Conservation (phyloP, 1,140 invertebrate genomes). For the Psix sp. region DNA sequence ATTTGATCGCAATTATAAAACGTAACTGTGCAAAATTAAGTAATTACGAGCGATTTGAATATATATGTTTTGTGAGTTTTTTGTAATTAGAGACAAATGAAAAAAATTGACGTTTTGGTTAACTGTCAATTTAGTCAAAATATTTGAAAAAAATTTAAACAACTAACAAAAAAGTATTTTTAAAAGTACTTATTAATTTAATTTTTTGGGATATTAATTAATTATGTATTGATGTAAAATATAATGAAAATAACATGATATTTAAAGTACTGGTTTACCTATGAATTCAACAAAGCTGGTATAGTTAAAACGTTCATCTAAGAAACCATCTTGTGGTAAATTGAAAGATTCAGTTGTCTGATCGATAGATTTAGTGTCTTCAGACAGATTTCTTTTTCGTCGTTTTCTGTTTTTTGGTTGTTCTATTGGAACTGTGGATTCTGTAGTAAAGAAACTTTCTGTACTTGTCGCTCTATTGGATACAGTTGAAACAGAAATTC, state of each 20-base stretch:
- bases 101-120: too few species aligned
- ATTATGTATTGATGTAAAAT: too few species aligned
- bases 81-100: too few species aligned
- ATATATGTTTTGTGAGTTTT: too few species aligned
- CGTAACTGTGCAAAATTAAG: too few species aligned
- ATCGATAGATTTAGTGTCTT: conserved; percentile 55
- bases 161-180: too few species aligned
- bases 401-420: conserved; percentile 54
- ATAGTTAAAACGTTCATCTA: conserved; percentile 87
- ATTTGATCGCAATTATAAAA: too few species aligned
- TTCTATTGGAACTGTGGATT: conserved; percentile 1
- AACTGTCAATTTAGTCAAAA: too few species aligned
- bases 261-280: conserved; percentile 76
- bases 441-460: conserved; percentile 4
- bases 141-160: too few species aligned
- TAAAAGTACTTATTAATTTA: too few species aligned
- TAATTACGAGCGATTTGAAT: too few species aligned
- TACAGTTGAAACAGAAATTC: conserved; percentile 7
- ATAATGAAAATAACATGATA: conserved; percentile 9
- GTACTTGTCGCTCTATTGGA: conserved; percentile 6
- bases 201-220: too few species aligned
- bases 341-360: conserved; percentile 35
- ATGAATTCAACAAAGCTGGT: conserved; percentile 89
- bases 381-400: conserved; percentile 59
- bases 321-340: conserved; percentile 81